Conservation (phyloP, 2,888 invertebrate species). For the Andricus quercusramuli region DNA sequence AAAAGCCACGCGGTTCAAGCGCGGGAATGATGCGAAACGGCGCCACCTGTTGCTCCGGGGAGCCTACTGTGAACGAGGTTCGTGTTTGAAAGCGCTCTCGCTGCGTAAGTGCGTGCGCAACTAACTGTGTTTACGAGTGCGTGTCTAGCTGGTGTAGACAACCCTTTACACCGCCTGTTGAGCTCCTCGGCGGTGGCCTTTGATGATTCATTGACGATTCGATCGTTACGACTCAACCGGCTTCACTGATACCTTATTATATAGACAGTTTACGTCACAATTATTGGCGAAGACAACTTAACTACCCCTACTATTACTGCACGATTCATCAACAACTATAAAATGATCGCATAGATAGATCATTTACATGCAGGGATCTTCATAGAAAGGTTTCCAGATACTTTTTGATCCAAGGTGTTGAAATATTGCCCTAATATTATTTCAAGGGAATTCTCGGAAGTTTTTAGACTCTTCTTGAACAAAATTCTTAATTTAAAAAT, state of each 20-base stretch:
- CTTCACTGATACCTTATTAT: constrained; percentile 33
- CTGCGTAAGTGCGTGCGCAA: constrained; percentile 39
- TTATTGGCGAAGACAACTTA: constrained; percentile 27
- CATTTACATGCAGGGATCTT: not conserved
- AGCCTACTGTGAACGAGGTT: not conserved
- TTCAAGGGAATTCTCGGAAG: not conserved
- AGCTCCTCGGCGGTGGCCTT: constrained; percentile 62
- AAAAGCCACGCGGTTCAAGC: constrained; percentile 20
- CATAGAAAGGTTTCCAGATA: not conserved
- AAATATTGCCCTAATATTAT: not conserved
- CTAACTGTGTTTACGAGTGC: constrained; percentile 40
- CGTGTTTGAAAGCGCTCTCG: constrained; percentile 37
- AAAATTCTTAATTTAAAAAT: too few relatives aligned
- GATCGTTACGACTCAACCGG: constrained; percentile 54
- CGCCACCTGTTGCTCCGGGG: constrained; percentile 31
- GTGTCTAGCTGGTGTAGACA: constrained; percentile 40
- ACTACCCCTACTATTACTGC: constrained; percentile 10
- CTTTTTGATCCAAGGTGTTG: too few relatives aligned
- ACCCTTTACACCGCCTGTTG: constrained; percentile 37
- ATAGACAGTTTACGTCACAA: constrained; percentile 37
- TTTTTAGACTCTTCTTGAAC: too few relatives aligned
- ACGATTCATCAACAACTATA: not conserved
- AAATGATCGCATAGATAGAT: not conserved
- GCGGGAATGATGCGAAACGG: constrained; percentile 32
- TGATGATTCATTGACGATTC: constrained; percentile 72